phyloP scores from a whole-genome alignment of 2,888 invertebrate species.

The Stenolophus ochropezus region DNA sequence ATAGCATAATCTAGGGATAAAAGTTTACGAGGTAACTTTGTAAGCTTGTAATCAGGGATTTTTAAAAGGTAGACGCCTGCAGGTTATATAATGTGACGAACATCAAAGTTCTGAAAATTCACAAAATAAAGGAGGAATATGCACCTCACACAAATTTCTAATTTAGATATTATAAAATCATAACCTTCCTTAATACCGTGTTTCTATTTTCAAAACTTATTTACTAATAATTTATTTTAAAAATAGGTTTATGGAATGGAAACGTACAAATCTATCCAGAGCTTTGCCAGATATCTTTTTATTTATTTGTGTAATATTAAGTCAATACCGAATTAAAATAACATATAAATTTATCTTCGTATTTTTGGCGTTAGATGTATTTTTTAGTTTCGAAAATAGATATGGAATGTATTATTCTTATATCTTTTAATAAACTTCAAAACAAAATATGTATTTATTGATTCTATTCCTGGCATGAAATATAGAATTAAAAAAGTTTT shows the following conservation, averaged over 20 bases:
- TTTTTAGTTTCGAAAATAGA: neutral
- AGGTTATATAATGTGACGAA: neutral
- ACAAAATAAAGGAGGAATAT: neutral
- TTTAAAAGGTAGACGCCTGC: neutral
- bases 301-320: conserved; percentile 16
- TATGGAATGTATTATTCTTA: neutral
- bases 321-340: conserved; percentile 26
- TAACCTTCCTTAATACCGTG: neutral
- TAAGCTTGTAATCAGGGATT: neutral
- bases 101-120: neutral
- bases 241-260: neutral
- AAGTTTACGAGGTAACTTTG: neutral
- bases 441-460: neutral
- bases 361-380: neutral
- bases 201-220: neutral
- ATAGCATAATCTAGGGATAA: neutral
- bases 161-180: neutral
- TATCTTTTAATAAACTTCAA: neutral
- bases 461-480: neutral
- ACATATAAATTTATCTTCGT: neutral
- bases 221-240: neutral
- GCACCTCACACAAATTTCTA: neutral
- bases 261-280: neutral
- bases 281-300: neutral
- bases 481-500: neutral